These are phyloP conservation scores for Heliconius congener DNA, from an alignment of 1,140 invertebrate genomes.

Conservation along the genomic window DNA sequence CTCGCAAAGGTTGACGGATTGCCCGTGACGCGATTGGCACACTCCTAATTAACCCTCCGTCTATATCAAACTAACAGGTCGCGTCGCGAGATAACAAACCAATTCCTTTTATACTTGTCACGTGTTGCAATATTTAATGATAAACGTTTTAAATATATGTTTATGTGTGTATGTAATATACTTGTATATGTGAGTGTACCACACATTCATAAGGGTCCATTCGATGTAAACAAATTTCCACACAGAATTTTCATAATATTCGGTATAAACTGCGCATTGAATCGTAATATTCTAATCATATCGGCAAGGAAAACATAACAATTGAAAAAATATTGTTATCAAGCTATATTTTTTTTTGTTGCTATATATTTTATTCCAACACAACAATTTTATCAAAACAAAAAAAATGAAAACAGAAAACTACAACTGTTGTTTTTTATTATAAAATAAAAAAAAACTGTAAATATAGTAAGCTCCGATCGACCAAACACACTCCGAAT, in stretches of 20 bases:
- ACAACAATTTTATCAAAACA: neutral
- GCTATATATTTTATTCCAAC: too few species aligned
- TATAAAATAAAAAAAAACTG: neutral
- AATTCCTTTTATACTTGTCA: neutral
- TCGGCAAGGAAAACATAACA: too few species aligned
- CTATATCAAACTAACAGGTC: slow-evolving; percentile 34
- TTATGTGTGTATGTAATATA: neutral
- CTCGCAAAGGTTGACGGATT: slow-evolving; percentile 71
- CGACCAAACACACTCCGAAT: neutral
- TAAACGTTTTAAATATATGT: neutral
- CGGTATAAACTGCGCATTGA: too few species aligned
- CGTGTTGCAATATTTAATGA: neutral
- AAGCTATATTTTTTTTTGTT: too few species aligned
- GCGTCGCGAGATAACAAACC: slow-evolving; percentile 16
- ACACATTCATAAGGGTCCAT: too few species aligned
- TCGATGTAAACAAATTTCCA: too few species aligned
- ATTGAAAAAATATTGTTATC: too few species aligned
- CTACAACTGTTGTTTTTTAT: too few species aligned
- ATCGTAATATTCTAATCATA: too few species aligned
- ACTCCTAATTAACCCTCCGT: slow-evolving; percentile 62
- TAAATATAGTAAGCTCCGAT: neutral
- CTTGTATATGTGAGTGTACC: neutral
- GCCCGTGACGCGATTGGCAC: slow-evolving; percentile 61
- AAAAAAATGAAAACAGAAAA: neutral
- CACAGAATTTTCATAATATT: too few species aligned